phyloP scores from a whole-genome alignment of 1,140 invertebrate genomes.

The Hypothenemus hampei region DNA sequence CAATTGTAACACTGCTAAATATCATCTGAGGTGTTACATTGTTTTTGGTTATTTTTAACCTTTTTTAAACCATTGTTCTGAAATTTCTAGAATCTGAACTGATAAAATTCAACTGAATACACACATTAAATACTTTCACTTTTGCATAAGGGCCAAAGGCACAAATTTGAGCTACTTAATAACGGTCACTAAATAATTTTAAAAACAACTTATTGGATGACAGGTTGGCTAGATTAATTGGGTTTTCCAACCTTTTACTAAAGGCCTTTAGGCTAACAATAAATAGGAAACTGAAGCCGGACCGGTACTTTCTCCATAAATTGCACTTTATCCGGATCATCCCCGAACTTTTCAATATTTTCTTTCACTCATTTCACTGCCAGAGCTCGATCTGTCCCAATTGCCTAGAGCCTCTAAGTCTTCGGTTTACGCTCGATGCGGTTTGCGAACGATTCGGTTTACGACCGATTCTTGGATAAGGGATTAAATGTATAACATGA shows the following conservation, averaged over 20 bases:
- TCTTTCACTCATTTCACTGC: slow-evolving; percentile 47
- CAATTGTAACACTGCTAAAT: too few species aligned
- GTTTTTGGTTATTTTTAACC: slow-evolving; percentile 10
- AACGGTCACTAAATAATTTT: slow-evolving; percentile 12
- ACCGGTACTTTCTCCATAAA: slow-evolving; percentile 30
- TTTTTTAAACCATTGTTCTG: slow-evolving; percentile 2
- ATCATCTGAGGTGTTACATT: slow-evolving; percentile 9
- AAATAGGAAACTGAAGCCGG: slow-evolving; percentile 23
- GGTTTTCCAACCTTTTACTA: slow-evolving; percentile 20
- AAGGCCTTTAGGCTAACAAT: neutral
- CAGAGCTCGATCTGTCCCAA: slow-evolving; percentile 48
- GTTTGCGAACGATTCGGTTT: too few species aligned
- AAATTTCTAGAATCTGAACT: slow-evolving; percentile 1
- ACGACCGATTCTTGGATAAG: too few species aligned
- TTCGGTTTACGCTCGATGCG: slow-evolving; percentile 14
- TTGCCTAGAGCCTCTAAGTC: slow-evolving; percentile 44
- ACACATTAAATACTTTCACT: slow-evolving; percentile 8
- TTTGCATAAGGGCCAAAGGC: slow-evolving; percentile 2
- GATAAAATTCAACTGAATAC: neutral
- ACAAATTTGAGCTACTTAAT: slow-evolving; percentile 10
- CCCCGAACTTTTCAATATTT: slow-evolving; percentile 38
- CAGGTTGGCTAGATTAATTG: too few species aligned
- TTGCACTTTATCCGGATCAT: slow-evolving; percentile 31
- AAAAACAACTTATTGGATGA: neutral
- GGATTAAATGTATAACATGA: slow-evolving; percentile 43